A percentile compares a stretch with the other conserved stretches of the same genome.
Evolutionary conservation across 2,113 vertebrate genomes (phyloP).

Genomic region (Myotis davidii): DNA sequence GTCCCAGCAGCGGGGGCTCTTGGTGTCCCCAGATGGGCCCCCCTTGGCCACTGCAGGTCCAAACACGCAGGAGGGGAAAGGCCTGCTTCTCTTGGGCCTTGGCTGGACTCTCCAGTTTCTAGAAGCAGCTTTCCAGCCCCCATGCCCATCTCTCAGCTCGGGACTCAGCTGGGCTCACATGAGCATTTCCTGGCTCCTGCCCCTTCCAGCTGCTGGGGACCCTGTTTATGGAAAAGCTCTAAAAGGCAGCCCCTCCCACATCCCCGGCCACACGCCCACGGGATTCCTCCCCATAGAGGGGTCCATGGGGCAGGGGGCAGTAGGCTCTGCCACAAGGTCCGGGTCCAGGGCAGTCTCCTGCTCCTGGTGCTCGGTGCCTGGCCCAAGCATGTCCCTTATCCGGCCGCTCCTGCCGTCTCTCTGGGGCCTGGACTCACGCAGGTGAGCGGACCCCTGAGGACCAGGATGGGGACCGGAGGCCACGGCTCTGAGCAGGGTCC

Average conservation of each 20-base stretch:
- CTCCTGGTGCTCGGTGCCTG: not conserved
- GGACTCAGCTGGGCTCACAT: not conserved
- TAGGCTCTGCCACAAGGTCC: not conserved
- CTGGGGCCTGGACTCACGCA: not conserved
- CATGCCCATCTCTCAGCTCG: not conserved
- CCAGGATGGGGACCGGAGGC: not conserved
- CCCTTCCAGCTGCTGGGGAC: not conserved
- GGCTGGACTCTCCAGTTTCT: not conserved
- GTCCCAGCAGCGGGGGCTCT: not conserved
- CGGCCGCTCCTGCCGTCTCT: not conserved
- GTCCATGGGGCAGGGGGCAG: not conserved
- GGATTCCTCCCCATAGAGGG: not conserved
- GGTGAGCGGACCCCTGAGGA: not conserved
- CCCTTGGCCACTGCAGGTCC: not conserved
- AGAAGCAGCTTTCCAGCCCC: not conserved
- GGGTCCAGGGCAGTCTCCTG: not conserved
- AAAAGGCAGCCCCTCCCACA: not conserved
- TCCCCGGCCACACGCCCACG: fast-evolving
- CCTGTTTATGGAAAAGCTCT: not conserved
- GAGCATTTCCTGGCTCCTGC: not conserved
- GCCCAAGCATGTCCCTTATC: not conserved
- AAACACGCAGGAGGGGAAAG: not conserved
- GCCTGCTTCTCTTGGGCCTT: too few relatives aligned
- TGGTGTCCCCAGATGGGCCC: not conserved
- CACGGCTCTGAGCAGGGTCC: not conserved